Percentiles rank a stretch among this genome's conserved stretches.
Conservation (phyloP, 2,113 vertebrate species). For the Gila orcuttii region DNA sequence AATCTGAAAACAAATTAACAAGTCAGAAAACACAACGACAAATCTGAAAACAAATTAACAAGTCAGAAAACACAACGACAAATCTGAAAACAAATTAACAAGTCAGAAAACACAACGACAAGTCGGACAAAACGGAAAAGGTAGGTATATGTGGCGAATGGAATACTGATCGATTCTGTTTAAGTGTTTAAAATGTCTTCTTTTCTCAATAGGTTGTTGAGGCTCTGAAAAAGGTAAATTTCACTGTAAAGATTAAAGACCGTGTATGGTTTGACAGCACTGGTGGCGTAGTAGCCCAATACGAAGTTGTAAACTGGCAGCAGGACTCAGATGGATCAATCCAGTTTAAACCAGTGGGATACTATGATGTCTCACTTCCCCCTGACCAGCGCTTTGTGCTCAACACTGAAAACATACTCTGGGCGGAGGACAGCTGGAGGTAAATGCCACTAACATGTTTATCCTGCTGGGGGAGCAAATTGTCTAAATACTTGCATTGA, state of each 20-base stretch:
- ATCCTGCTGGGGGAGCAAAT: too few species aligned
- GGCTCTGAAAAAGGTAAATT: background rate
- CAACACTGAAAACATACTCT: background rate
- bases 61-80: too few species aligned
- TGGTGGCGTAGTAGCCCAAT: background rate
- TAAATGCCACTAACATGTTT: background rate
- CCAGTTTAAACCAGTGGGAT: background rate
- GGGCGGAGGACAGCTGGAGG: background rate
- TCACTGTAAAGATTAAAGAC: background rate
- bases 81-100: too few species aligned
- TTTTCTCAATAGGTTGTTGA: background rate
- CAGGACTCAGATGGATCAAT: background rate
- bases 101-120: too few species aligned
- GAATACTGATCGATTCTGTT: too few species aligned
- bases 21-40: too few species aligned
- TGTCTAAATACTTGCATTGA: too few species aligned
- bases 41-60: too few species aligned
- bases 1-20: too few species aligned
- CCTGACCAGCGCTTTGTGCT: background rate
- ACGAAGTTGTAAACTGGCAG: background rate
- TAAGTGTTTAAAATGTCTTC: too few species aligned
- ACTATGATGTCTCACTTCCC: background rate
- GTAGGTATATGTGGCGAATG: too few species aligned
- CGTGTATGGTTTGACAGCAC: constrained; percentile 2
- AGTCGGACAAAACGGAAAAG: too few species aligned